A percentile compares a stretch with the other conserved stretches of the same genome.
Evolutionary conservation across 2,888 invertebrate species (phyloP).

Genomic region (Tyria jacobaeae): DNA sequence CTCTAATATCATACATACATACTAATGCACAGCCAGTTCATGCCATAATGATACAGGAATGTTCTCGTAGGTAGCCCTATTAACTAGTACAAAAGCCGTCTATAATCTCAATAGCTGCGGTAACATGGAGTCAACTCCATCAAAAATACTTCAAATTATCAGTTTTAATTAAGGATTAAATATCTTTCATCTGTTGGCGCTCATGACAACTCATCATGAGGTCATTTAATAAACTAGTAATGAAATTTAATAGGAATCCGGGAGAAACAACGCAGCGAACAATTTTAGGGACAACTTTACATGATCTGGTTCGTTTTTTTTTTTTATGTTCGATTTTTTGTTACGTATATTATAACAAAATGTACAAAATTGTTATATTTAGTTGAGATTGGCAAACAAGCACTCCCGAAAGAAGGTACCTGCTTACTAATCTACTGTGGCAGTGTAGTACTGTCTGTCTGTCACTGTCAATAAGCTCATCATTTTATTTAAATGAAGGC

Average conservation of each 20-base stretch:
- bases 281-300: constrained; percentile 3
- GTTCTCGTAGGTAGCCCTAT: constrained; percentile 16
- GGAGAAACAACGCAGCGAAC: constrained; percentile 41
- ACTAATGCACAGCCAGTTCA: background rate
- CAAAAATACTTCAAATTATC: constrained; percentile 34
- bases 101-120: constrained; percentile 35
- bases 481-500: too few relatives aligned
- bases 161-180: constrained; percentile 34
- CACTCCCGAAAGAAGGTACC: too few relatives aligned
- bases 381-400: too few relatives aligned
- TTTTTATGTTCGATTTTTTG: background rate
- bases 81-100: constrained; percentile 16
- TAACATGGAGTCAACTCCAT: constrained; percentile 32
- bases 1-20: constrained; percentile 1
- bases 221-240: constrained; percentile 5
- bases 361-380: too few relatives aligned
- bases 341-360: background rate
- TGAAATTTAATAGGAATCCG: constrained; percentile 24
- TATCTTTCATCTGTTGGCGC: constrained; percentile 11
- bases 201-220: constrained; percentile 1
- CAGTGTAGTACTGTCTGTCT: too few relatives aligned
- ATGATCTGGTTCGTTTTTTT: background rate
- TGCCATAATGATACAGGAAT: background rate
- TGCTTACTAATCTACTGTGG: too few relatives aligned
- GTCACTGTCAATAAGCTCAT: too few relatives aligned